Evolutionary conservation across 2,113 vertebrate species (phyloP).

Genomic region (Rhodinocichla rosea): DNA sequence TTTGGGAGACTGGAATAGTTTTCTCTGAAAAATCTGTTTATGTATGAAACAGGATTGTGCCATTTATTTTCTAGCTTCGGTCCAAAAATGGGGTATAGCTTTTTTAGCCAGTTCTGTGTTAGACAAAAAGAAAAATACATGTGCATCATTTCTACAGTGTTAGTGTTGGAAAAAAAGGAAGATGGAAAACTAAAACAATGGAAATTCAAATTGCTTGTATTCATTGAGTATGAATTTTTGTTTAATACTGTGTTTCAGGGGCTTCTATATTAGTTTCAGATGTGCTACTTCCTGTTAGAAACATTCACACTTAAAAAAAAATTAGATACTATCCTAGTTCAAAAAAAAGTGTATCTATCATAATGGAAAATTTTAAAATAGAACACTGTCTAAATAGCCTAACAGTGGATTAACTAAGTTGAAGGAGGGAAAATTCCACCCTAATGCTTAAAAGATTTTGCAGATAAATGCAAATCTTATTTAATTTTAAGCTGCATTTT

Average conservation of each 20-base stretch:
- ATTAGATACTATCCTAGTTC: neutral
- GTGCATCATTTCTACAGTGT: neutral
- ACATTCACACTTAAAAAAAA: neutral
- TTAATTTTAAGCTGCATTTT: neutral
- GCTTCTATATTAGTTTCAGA: constrained; percentile 34
- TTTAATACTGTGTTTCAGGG: neutral
- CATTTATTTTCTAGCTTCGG: neutral
- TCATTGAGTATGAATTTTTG: neutral
- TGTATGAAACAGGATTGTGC: neutral
- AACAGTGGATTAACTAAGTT: neutral
- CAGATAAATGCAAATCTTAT: neutral
- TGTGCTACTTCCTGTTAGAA: constrained; percentile 32
- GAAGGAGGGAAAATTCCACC: neutral
- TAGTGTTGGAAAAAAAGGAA: neutral
- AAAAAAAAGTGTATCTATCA: neutral
- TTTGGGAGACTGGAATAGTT: neutral
- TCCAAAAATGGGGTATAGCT: neutral
- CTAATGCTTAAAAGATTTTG: neutral
- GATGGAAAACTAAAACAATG: neutral
- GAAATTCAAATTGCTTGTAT: neutral
- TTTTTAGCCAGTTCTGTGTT: neutral
- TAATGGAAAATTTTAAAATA: constrained; percentile 3
- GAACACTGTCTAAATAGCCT: neutral
- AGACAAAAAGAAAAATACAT: neutral
- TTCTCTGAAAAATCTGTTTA: neutral